Conservation (phyloP, 2,888 invertebrate genomes). For the Sipha maydis region DNA sequence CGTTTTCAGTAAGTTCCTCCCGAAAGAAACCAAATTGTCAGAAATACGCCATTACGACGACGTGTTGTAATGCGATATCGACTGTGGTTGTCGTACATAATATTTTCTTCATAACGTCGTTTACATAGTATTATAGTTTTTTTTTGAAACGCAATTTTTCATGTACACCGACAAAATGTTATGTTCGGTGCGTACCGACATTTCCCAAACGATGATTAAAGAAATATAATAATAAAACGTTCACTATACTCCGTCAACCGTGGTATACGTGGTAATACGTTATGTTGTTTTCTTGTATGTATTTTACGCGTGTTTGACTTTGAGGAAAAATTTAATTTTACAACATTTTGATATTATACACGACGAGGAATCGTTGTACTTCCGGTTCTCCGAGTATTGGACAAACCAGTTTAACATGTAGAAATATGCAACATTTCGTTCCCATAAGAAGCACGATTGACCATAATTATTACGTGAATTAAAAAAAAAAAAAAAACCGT, state of each 20-base stretch:
- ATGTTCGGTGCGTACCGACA: neutral
- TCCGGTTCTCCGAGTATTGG: constrained; percentile 34
- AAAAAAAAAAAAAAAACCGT: neutral
- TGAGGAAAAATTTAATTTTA: constrained; percentile 22
- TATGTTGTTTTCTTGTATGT: neutral
- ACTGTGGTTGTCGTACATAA: neutral
- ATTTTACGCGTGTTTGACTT: neutral
- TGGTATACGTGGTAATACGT: too few relatives aligned
- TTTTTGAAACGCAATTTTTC: neutral
- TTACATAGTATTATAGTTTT: neutral
- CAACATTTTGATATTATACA: neutral
- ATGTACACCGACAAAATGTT: neutral
- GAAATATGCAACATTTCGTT: constrained; percentile 31
- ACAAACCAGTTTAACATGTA: constrained; percentile 41
- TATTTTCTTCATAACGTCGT: neutral
- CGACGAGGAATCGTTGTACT: constrained; percentile 16
- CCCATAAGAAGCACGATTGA: neutral
- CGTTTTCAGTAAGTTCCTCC: neutral
- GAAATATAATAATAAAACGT: too few relatives aligned
- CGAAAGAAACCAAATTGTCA: neutral
- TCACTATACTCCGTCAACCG: too few relatives aligned
- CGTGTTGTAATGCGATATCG: neutral
- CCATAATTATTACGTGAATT: neutral
- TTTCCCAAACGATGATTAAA: too few relatives aligned
- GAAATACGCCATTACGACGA: neutral